These are phyloP conservation scores for Lottia scabra DNA, from an alignment of 2,888 invertebrate species.

Conservation along the genomic window DNA sequence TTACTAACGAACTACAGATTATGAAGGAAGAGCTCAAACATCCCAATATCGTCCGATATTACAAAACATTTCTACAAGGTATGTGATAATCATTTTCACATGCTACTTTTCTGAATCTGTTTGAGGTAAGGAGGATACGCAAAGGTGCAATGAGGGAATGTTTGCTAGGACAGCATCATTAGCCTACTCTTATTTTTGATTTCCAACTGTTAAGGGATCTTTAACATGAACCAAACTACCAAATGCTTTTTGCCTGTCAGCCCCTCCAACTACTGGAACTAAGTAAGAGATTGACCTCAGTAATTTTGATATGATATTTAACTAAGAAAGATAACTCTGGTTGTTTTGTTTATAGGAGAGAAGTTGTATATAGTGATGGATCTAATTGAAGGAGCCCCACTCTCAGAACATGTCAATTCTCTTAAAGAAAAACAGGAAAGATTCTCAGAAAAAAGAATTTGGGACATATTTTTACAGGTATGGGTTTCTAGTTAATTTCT, in stretches of 20 bases:
- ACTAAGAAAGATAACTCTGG: no score
- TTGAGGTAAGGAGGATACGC: no score
- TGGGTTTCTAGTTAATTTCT: no score
- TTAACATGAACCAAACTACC: no score
- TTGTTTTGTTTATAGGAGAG: constrained; percentile 51
- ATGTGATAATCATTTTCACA: constrained; percentile 33
- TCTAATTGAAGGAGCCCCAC: constrained; percentile 69
- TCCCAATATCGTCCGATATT: constrained; percentile 70
- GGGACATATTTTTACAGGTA: constrained; percentile 70
- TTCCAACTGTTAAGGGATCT: no score
- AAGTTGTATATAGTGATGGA: constrained; percentile 71
- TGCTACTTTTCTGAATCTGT: no score
- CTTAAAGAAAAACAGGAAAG: constrained; percentile 68
- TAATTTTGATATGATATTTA: no score
- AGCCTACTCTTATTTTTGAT: no score
- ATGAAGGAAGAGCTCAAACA: constrained; percentile 70
- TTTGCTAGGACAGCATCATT: no score
- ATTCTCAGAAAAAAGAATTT: constrained; percentile 68
- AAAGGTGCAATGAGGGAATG: neutral
- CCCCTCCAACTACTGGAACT: no score
- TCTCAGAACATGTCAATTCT: constrained; percentile 70
- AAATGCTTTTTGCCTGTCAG: no score
- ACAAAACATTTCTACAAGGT: constrained; percentile 70
- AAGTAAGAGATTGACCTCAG: no score
- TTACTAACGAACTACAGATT: constrained; percentile 70